Percentiles rank a stretch among this genome's conserved stretches.
phyloP scores from a whole-genome alignment of 2,888 invertebrate genomes.

The Callyntrura guangdongensis region DNA sequence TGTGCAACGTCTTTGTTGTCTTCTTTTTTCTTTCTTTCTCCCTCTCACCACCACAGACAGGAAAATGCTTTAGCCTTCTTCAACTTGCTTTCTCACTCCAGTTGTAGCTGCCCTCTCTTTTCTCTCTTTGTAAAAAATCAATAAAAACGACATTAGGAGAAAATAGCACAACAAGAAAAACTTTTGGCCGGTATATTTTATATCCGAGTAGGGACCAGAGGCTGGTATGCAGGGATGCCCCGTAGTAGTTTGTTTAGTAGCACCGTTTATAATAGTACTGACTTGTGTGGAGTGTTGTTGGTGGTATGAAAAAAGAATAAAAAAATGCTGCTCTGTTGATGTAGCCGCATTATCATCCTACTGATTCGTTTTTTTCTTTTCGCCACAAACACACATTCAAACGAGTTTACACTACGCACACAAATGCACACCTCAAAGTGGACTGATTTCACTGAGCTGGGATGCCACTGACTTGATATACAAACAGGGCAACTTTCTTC shows the following conservation, averaged over 20 bases:
- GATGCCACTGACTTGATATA: background rate
- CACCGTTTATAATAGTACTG: background rate
- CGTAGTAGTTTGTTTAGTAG: background rate
- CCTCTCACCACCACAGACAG: slow-evolving; percentile 33
- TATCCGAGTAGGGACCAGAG: background rate
- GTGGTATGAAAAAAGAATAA: background rate
- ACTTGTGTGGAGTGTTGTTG: slow-evolving; percentile 18
- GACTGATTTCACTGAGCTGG: background rate
- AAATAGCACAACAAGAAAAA: slow-evolving; percentile 70
- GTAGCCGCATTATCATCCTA: slow-evolving; percentile 1
- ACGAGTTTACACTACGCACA: slow-evolving; percentile 19
- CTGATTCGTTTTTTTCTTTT: background rate
- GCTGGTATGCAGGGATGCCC: background rate
- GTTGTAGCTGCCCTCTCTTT: background rate
- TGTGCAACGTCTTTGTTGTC: slow-evolving; percentile 58
- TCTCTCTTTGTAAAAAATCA: slow-evolving; percentile 64
- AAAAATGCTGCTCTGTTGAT: slow-evolving; percentile 19
- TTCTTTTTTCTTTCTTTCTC: background rate
- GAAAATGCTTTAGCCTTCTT: slow-evolving; percentile 30
- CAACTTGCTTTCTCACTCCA: slow-evolving; percentile 23
- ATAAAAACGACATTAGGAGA: slow-evolving; percentile 77
- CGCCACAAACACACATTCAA: background rate
- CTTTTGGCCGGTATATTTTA: slow-evolving; percentile 51
- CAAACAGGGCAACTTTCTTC: background rate
- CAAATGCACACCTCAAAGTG: background rate